Base-by-base conservation (phyloP, 2,888 invertebrate genomes). In the Sipunculus nudus region DNA sequence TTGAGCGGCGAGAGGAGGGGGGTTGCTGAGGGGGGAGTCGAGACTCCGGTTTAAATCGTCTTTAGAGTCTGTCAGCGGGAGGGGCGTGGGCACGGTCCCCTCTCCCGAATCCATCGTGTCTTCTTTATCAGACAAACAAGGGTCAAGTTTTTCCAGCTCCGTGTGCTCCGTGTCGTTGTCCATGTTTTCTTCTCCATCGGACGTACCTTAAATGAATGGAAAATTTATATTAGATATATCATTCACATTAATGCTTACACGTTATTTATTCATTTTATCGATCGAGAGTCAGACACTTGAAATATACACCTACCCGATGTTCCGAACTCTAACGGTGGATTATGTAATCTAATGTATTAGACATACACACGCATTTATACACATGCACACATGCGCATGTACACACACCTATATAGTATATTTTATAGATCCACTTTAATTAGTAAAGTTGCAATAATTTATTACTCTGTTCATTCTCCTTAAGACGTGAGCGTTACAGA, bases 171-270 rank as follows among this genome's bases (percentile, higher is more conserved):
- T 75, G 48, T 80, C 80, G 50, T 78, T 68, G 46, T 79, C 80
- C 10, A 68, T 69, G 31, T 80, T 79, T 25, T 77, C 76, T 49
- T 80, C 80, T 39, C 79, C 79, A 4, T 71, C 73, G 56, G 80
- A 80, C 6, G 79, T 77, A 41, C 77, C 80, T 77, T 69, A 5
- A 56, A 50, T 28, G 47, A 28, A 55, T 25, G 43, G 23, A 29
- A 58, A 38, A 46, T 29, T 10, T 8, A 29, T 29, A 21, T 32
- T 45, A 31, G 25, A 60, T 50, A 54, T 47, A 38, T 48, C 5
- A 53, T 3, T 29, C 5, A 53, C 2, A 28, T 19, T 28, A 2
- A 48, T 3, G 29, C 29, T 28, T 3, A 48, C 3, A 48, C 19
- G 26, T n/a, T n/a, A n/a, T n/a, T n/a, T n/a, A n/a, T n/a, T n/a